Percentiles rank a stretch among this genome's conserved stretches.
phyloP scores from a whole-genome alignment of 2,797 vertebrate genomes.

The Phoebastria nigripes region DNA sequence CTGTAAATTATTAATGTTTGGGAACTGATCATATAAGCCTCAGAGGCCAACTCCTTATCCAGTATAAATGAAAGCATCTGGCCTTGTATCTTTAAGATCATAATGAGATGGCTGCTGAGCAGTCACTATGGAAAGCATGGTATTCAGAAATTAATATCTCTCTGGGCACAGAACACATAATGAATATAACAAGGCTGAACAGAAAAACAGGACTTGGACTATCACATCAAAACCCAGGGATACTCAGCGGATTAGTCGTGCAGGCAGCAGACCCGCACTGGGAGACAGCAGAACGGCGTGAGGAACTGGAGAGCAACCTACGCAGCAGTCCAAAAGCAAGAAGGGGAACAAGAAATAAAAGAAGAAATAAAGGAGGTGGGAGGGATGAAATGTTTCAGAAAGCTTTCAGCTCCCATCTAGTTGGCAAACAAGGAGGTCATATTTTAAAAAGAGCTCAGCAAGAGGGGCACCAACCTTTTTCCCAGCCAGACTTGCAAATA shows the following conservation, averaged over 20 bases:
- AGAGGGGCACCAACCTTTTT: neutral
- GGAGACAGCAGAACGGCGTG: neutral
- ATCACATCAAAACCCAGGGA: neutral
- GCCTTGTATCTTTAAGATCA: neutral
- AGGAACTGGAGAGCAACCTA: neutral
- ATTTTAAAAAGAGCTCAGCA: neutral
- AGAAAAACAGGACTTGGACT: neutral
- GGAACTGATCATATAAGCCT: neutral
- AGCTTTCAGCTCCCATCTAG: neutral
- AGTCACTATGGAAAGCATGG: neutral
- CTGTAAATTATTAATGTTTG: conserved; percentile 3
- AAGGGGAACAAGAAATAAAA: neutral
- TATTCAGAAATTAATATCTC: conserved; percentile 9
- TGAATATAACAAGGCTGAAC: neutral
- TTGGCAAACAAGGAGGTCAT: neutral
- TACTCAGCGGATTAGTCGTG: neutral
- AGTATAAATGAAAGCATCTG: conserved; percentile 28
- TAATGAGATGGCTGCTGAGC: neutral
- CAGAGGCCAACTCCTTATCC: neutral
- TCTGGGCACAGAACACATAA: neutral
- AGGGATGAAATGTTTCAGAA: neutral
- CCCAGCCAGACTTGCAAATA: neutral
- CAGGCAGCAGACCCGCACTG: neutral
- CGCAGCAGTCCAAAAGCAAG: neutral
- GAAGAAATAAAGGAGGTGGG: neutral